phyloP scores from a whole-genome alignment of 2,888 invertebrate genomes.

The Listrodromus nycthemerus region DNA sequence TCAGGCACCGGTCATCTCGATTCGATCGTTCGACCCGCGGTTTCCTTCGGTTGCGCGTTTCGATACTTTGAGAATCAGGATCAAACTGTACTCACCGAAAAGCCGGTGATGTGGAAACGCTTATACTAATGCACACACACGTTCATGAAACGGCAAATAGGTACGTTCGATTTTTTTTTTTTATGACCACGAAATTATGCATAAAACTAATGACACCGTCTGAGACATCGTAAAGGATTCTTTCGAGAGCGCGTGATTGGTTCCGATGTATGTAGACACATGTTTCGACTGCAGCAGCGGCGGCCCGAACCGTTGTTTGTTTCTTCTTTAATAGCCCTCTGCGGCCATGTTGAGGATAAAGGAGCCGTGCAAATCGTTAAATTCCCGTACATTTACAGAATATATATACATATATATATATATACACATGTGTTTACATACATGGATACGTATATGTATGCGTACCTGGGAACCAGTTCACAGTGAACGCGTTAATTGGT shows the following conservation, averaged over 20 bases:
- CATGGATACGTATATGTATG: background rate
- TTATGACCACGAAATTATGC: background rate
- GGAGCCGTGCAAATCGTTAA: conserved; percentile 58
- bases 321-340: conserved; percentile 48
- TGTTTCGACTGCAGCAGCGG: background rate
- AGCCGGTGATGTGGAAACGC: too few species aligned
- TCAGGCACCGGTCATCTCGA: conserved; percentile 34
- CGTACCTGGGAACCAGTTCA: conserved; percentile 19
- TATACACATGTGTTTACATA: background rate
- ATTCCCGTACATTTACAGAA: conserved; percentile 11
- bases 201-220: conserved; percentile 4
- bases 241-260: background rate
- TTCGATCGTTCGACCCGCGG: conserved; percentile 34
- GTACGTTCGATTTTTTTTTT: background rate
- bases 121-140: too few species aligned
- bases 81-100: background rate
- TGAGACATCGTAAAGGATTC: conserved; percentile 1
- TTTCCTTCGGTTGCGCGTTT: background rate
- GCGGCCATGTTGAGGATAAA: conserved; percentile 48
- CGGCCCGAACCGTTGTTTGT: conserved; percentile 48
- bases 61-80: background rate
- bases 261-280: conserved; percentile 6
- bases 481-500: conserved; percentile 57
- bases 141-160: too few species aligned
- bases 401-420: background rate